Evolutionary conservation across 1,140 invertebrate species (phyloP).

Genomic region (Lepidurus packardi): DNA sequence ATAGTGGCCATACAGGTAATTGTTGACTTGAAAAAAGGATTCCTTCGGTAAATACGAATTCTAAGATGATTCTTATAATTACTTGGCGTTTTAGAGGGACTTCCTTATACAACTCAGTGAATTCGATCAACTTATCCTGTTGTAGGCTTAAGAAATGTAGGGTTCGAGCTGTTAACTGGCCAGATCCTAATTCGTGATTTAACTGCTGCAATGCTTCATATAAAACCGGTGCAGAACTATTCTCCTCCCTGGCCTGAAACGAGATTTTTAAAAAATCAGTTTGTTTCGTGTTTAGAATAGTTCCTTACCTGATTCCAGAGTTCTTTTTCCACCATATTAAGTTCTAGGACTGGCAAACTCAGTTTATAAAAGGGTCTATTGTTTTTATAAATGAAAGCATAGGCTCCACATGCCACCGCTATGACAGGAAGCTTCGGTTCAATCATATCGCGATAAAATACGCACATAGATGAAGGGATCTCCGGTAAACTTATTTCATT

Average conservation of each 20-base stretch:
- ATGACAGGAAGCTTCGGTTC: neutral
- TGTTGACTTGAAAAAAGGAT: neutral
- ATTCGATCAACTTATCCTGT: neutral
- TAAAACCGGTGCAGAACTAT: neutral
- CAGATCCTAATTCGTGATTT: neutral
- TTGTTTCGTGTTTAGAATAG: neutral
- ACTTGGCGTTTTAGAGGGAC: neutral
- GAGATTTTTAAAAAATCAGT: neutral
- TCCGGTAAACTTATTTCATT: neutral
- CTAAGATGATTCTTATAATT: neutral
- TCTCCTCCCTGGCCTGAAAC: neutral
- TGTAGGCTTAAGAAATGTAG: neutral
- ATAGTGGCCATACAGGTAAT: neutral
- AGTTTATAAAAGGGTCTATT: neutral
- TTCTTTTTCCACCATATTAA: neutral
- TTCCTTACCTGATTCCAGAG: slow-evolving; percentile 8
- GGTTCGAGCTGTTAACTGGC: neutral
- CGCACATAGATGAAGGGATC: neutral
- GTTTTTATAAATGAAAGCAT: neutral
- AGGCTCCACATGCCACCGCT: neutral
- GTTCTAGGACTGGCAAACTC: neutral
- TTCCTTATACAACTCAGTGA: neutral
- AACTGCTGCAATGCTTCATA: neutral
- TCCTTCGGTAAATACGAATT: neutral
- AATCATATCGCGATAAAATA: neutral